A percentile compares a stretch with the other conserved stretches of the same genome.
phyloP scores from a whole-genome alignment of 2,888 invertebrate genomes.

The Andrena haemorrhoa region DNA sequence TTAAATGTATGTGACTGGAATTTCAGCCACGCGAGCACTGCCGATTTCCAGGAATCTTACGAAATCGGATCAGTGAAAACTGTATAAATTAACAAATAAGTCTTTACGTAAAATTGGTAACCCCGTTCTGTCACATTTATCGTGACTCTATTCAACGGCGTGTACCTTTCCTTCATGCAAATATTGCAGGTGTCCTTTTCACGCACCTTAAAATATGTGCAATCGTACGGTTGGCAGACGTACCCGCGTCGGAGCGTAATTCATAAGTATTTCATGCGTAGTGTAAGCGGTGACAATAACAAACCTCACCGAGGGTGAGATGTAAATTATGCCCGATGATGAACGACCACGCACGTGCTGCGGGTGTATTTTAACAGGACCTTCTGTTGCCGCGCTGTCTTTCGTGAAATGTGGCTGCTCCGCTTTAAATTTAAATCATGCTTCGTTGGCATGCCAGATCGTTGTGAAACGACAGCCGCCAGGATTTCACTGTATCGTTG shows the following conservation, averaged over 20 bases:
- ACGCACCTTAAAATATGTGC: conserved; percentile 37
- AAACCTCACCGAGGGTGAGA: conserved; percentile 27
- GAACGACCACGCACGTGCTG: conserved; percentile 14
- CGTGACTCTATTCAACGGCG: conserved; percentile 9
- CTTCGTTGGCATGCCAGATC: conserved; percentile 3
- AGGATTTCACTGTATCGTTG: conserved; percentile 26
- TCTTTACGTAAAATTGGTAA: conserved; percentile 6
- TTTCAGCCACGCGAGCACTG: no score
- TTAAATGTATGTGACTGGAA: no score
- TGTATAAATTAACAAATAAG: not conserved
- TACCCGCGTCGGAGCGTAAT: conserved; percentile 16
- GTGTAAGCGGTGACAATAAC: conserved; percentile 14
- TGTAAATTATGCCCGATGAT: conserved; percentile 26
- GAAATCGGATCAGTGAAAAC: not conserved
- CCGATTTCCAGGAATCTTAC: no score
- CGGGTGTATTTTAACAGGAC: conserved; percentile 28
- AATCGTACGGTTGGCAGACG: conserved; percentile 22
- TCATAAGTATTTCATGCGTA: conserved; percentile 35
- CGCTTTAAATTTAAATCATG: conserved; percentile 53
- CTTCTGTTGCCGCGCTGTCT: not conserved
- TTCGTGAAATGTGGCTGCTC: conserved; percentile 45
- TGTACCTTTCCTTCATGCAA: conserved; percentile 24
- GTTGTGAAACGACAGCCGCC: conserved; percentile 45
- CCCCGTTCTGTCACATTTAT: conserved; percentile 25
- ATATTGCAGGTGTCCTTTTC: conserved; percentile 52